Conservation (phyloP, 2,888 invertebrate genomes). For the Drosophila parthenogenetica region DNA sequence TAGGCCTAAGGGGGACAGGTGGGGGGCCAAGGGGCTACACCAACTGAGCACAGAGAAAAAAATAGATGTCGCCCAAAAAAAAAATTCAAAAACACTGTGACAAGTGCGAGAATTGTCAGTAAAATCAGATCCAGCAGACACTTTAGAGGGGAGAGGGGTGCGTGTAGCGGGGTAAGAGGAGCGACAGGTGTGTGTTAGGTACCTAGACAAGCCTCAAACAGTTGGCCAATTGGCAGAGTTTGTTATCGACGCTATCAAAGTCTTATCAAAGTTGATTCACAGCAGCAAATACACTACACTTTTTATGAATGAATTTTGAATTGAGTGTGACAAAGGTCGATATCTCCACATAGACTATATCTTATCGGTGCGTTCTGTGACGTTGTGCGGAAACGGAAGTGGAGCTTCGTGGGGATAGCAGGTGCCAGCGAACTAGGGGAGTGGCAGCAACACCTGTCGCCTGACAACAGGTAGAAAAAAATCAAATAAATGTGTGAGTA, state of each 20-base stretch:
- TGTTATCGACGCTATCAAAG: neutral
- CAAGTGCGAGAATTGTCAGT: constrained; percentile 79
- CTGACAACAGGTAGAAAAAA: constrained; percentile 42
- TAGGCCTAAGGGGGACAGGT: neutral
- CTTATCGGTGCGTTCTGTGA: constrained; percentile 28
- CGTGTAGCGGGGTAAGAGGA: neutral
- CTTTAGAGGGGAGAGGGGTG: neutral
- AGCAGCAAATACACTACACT: neutral
- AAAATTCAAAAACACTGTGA: constrained; percentile 34
- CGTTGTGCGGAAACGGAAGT: constrained; percentile 33
- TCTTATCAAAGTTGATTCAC: neutral
- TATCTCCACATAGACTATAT: neutral
- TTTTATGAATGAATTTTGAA: constrained; percentile 19
- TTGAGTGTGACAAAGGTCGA: neutral
- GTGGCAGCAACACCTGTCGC: constrained; percentile 48
- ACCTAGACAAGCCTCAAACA: neutral
- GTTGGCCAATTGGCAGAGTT: neutral
- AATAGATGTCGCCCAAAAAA: constrained; percentile 38
- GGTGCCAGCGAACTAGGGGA: neutral
- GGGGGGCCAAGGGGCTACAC: constrained; percentile 26
- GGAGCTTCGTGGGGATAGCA: constrained; percentile 6
- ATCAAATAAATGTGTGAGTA: constrained; percentile 9
- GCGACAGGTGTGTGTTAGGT: neutral
- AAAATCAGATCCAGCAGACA: too few relatives aligned
- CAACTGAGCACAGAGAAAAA: constrained; percentile 21